These are phyloP conservation scores for Muscicapa striata DNA, from an alignment of 2,797 vertebrate genomes.

Conservation along the genomic window DNA sequence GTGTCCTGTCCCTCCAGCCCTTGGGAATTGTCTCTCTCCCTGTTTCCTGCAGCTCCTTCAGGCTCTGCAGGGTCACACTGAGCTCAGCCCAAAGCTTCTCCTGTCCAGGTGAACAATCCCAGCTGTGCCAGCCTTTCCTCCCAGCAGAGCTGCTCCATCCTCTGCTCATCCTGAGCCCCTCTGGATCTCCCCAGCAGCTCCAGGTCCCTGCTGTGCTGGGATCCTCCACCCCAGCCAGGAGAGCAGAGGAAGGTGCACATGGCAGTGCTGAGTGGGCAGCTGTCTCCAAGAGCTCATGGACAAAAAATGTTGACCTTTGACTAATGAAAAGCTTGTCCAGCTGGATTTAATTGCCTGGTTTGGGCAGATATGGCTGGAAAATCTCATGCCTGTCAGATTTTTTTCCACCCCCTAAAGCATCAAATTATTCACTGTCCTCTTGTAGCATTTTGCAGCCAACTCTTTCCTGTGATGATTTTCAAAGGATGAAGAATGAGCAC, in stretches of 20 bases:
- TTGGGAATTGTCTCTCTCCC: rapidly evolving
- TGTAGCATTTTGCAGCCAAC: constrained; percentile 30
- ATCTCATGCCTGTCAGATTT: not conserved
- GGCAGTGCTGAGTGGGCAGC: not conserved
- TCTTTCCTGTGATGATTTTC: constrained; percentile 37
- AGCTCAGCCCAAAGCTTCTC: not conserved
- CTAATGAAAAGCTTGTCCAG: not conserved
- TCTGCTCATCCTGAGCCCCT: not conserved
- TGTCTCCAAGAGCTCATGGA: not conserved
- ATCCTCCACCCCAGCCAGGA: not conserved
- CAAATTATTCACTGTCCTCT: constrained; percentile 18
- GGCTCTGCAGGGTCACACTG: rapidly evolving
- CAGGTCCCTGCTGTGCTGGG: rapidly evolving
- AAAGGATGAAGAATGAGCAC: constrained; percentile 53
- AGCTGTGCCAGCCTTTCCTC: not conserved
- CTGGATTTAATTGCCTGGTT: constrained; percentile 4
- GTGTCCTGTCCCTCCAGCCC: not conserved
- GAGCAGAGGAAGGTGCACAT: not conserved
- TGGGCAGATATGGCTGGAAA: not conserved
- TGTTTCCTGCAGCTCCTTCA: rapidly evolving
- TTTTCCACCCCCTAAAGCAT: not conserved
- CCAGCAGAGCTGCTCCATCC: not conserved
- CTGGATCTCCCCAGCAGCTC: not conserved
- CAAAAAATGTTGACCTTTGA: not conserved
- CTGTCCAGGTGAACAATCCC: not conserved